Conservation (phyloP, 2,113 vertebrate species). For the Psophia crepitans region DNA sequence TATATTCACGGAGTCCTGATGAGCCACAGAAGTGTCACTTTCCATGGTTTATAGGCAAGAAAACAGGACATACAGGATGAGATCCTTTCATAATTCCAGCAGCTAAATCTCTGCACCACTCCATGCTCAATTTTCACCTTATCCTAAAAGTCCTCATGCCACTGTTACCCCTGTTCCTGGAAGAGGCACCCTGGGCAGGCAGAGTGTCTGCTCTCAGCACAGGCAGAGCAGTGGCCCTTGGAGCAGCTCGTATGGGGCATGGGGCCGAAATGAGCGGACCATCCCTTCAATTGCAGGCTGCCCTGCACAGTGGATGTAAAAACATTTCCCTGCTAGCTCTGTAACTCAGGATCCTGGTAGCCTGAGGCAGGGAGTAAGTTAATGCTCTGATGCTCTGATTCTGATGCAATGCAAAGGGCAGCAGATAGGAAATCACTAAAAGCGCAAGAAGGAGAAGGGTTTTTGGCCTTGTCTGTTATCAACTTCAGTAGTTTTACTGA, state of each 20-base stretch:
- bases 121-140: not conserved
- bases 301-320: not conserved
- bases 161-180: not conserved
- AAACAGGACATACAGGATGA: not conserved
- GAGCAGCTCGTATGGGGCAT: not conserved
- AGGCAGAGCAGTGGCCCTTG: accelerated
- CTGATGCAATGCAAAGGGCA: not conserved
- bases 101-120: not conserved
- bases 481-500: not conserved
- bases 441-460: not conserved
- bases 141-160: not conserved
- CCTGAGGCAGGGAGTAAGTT: not conserved
- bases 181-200: not conserved
- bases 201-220: not conserved
- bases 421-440: not conserved
- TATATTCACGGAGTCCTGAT: not conserved
- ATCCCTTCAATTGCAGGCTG: not conserved
- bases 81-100: not conserved
- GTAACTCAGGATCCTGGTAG: not conserved
- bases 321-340: not conserved
- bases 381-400: not conserved
- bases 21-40: not conserved
- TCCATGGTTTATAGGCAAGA: not conserved
- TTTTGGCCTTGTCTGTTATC: not conserved
- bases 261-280: not conserved